Evolutionary conservation across 2,888 invertebrate species (phyloP), one percentile per base, ranked within the genome.

Genomic region (Thyatira batis): DNA sequence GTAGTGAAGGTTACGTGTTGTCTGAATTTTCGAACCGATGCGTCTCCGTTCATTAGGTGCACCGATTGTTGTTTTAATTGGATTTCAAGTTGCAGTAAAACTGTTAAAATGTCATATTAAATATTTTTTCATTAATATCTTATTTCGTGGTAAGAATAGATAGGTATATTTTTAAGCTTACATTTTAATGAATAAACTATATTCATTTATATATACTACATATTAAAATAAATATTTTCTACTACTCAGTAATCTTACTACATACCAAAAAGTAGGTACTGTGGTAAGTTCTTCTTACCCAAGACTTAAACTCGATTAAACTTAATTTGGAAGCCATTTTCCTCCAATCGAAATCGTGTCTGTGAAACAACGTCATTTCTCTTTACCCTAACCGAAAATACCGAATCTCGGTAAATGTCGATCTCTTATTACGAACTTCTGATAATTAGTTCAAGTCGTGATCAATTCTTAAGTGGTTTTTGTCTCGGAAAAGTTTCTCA

Each of bases 391-490:
- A 33, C n/a, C 33, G 39, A 17, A 39, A 39, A 39, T 39, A 39
- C 39, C 39, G 51, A 52, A 50, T 54, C 27, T 49, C 50, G 50
- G 33, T 33, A 51, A 50, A 53, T 45, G 52, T 64, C 58, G 57
- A 50, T 59, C 55, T 60, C 44, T 43, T 23, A 27, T 58, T 52
- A 28, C 9, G 20, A 39, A 51, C 51, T 21, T 54, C 54, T 52
- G 52, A 60, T 71, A 74, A 79, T 76, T 72, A 73, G 59, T 71
- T 67, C 57, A 57, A 55, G 57, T 58, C 54, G 52, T 60, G 68
- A 72, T 70, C 65, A 73, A 73, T 79, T 73, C 71, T 67, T 69
- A 67, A 81, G 76, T 73, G 76, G 75, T 76, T 72, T 74, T 63
- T 60, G 61, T 66, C 59, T 58, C 55, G 52, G 57, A 46, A 67